Percentiles rank a stretch among this genome's conserved stretches.
Conservation (phyloP, 2,888 invertebrate species). For the Drosophila suboccidentalis region DNA sequence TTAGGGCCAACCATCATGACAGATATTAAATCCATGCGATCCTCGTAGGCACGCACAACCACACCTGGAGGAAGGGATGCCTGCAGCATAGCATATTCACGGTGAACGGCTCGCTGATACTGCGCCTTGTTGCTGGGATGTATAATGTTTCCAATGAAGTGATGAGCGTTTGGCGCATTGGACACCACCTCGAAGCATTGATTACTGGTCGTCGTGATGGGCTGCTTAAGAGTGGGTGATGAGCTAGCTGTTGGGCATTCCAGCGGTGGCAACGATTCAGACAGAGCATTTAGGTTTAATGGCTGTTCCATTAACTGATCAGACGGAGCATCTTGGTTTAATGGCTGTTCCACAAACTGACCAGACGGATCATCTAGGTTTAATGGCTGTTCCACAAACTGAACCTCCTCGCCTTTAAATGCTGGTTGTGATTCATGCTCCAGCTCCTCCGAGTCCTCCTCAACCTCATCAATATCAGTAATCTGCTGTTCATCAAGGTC, state of each 20-base stretch:
- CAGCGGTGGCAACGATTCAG: conserved; percentile 58
- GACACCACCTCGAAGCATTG: conserved; percentile 89
- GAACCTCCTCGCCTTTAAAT: conserved; percentile 30
- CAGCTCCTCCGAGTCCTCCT: conserved; percentile 45
- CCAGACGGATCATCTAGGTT: conserved; percentile 14
- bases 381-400: conserved; percentile 42
- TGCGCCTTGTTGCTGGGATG: conserved; percentile 91
- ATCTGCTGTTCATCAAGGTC: conserved; percentile 37
- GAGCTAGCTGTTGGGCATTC: conserved; percentile 62
- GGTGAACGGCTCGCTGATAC: conserved; percentile 93
- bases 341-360: conserved; percentile 40
- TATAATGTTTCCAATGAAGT: conserved; percentile 91
- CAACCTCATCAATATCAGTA: conserved; percentile 60
- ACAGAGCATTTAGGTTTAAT: conserved; percentile 57
- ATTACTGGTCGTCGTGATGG: conserved; percentile 50
- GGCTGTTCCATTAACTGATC: conserved; percentile 41
- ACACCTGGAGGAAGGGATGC: conserved; percentile 95
- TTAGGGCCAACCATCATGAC: conserved; percentile 97
- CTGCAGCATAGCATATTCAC: conserved; percentile 93
- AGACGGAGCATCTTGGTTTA: conserved; percentile 21
- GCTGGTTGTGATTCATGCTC: conserved; percentile 11
- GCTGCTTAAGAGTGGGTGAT: conserved; percentile 51
- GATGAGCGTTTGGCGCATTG: conserved; percentile 90
- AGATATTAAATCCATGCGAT: conserved; percentile 96
- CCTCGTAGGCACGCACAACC: conserved; percentile 94